A percentile compares a stretch with the other conserved stretches of the same genome.
These are phyloP conservation scores for Actinia tenebrosa DNA, from an alignment of 64 coral and sea anemone genomes.

Conservation along the genomic window DNA sequence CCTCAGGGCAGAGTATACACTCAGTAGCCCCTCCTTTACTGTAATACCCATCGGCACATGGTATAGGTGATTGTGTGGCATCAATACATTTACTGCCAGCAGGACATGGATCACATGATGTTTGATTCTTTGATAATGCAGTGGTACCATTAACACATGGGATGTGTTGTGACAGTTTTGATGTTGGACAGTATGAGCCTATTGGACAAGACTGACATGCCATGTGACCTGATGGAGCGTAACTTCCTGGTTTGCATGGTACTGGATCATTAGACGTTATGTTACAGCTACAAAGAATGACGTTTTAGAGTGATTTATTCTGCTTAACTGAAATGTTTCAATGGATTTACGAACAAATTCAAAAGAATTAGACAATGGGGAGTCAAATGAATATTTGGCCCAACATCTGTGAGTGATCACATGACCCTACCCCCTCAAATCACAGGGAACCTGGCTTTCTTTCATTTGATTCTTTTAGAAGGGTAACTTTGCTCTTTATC, in stretches of 20 bases:
- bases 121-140: slow-evolving; percentile 35
- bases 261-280: slow-evolving; percentile 53
- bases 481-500: too few species aligned
- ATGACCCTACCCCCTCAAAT: too few species aligned
- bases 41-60: slow-evolving; percentile 79
- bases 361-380: too few species aligned
- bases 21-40: slow-evolving; percentile 55
- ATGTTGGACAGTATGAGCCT: slow-evolving; percentile 57
- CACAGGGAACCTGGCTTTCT: too few species aligned
- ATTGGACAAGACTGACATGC: slow-evolving; percentile 48
- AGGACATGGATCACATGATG: slow-evolving; percentile 57
- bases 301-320: too few species aligned
- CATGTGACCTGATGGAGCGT: slow-evolving; percentile 54
- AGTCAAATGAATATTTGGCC: too few species aligned
- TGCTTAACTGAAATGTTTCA: too few species aligned
- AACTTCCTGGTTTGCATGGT: slow-evolving; percentile 42
- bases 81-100: slow-evolving; percentile 67
- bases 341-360: too few species aligned
- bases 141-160: slow-evolving; percentile 72
- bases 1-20: slow-evolving; percentile 58
- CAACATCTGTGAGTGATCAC: too few species aligned
- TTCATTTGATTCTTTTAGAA: too few species aligned
- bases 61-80: slow-evolving; percentile 42
- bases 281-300: slow-evolving; percentile 40
- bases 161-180: slow-evolving; percentile 10